Percentiles rank a stretch among this genome's conserved stretches.
These are phyloP conservation scores for Cynopterus brachyotis DNA, from an alignment of 2,113 vertebrate genomes.

Conservation along the genomic window DNA sequence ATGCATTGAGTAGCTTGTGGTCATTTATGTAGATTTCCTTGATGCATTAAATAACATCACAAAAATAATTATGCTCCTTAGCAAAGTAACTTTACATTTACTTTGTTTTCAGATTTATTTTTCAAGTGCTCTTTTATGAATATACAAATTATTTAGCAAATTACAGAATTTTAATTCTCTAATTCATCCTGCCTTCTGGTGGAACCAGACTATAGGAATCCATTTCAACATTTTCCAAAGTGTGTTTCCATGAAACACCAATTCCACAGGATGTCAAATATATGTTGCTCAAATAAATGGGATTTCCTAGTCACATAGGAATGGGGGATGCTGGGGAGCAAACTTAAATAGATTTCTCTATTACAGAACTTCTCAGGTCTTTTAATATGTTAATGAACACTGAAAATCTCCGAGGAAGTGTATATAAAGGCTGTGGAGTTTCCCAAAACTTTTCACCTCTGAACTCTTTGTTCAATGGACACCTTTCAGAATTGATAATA, in stretches of 20 bases:
- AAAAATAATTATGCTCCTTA: not conserved
- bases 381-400: not conserved
- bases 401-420: not conserved
- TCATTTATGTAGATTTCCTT: not conserved
- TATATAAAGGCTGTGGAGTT: not conserved
- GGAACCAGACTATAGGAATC: not conserved
- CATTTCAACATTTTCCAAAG: not conserved
- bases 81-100: not conserved
- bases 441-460: not conserved
- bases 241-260: not conserved
- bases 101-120: not conserved
- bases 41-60: not conserved
- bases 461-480: not conserved
- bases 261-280: not conserved
- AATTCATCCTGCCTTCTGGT: not conserved
- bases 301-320: not conserved
- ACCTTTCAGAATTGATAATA: not conserved
- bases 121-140: not conserved
- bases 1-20: not conserved
- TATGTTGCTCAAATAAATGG: constrained; percentile 9
- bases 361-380: not conserved
- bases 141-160: not conserved
- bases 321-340: not conserved
- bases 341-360: not conserved
- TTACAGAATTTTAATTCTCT: constrained; percentile 1